phyloP scores from a whole-genome alignment of 2,888 invertebrate genomes.

The Octonoba sinensis region DNA sequence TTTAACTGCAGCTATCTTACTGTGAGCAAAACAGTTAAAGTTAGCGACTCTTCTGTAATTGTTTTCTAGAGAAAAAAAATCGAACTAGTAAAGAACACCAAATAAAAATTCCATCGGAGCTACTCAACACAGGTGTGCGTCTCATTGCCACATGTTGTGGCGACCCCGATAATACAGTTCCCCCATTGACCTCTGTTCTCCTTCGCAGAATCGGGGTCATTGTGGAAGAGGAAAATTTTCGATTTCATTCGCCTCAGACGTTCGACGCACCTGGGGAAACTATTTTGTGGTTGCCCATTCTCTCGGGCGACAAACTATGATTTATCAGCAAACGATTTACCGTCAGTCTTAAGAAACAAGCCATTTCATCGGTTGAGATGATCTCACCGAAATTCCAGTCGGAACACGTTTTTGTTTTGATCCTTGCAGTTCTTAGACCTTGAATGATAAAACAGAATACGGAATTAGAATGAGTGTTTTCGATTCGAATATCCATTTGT shows the following conservation, averaged over 20 bases:
- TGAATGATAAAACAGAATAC: too few relatives aligned
- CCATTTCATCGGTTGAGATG: too few relatives aligned
- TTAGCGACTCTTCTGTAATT: too few relatives aligned
- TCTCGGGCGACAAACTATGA: not conserved
- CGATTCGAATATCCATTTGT: too few relatives aligned
- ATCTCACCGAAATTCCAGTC: too few relatives aligned
- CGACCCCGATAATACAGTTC: constrained; percentile 6
- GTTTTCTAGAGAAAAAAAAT: too few relatives aligned
- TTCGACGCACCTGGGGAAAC: constrained; percentile 3
- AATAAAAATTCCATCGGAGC: not conserved
- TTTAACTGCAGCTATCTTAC: too few relatives aligned
- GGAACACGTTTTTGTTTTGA: too few relatives aligned
- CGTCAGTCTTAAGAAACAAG: not conserved
- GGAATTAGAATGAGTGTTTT: too few relatives aligned
- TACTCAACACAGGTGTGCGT: not conserved
- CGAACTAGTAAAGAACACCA: too few relatives aligned
- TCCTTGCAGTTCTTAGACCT: too few relatives aligned
- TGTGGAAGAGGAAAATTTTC: not conserved
- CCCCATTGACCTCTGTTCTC: constrained; percentile 11
- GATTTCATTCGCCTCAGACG: not conserved
- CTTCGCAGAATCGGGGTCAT: constrained; percentile 10
- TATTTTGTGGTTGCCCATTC: not conserved
- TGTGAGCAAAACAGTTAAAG: too few relatives aligned
- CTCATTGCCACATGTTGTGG: not conserved
- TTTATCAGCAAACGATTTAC: not conserved